phyloP scores from a whole-genome alignment of 2,113 vertebrate genomes.

The Peucedramus taeniatus region DNA sequence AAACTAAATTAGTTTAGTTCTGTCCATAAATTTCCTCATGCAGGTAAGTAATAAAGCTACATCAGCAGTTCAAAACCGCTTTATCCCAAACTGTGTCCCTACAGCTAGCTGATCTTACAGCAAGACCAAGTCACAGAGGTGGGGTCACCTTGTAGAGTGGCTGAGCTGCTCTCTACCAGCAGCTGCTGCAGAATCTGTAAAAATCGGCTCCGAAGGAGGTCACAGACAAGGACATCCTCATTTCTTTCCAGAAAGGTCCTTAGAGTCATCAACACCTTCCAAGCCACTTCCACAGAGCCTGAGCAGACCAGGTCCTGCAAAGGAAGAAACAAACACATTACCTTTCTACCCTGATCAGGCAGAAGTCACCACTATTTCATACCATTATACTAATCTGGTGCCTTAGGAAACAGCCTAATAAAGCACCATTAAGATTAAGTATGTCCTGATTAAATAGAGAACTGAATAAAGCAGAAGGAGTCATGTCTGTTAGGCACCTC shows the following conservation, averaged over 20 bases:
- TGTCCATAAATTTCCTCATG: neutral
- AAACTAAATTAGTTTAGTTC: neutral
- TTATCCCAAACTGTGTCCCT: neutral
- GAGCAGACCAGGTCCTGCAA: conserved; percentile 81
- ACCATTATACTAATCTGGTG: neutral
- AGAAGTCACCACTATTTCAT: neutral
- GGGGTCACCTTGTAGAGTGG: conserved; percentile 63
- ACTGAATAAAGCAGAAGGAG: neutral
- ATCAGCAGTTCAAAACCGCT: neutral
- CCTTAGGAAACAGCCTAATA: conserved; percentile 20
- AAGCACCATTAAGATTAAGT: neutral
- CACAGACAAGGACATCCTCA: conserved; percentile 67
- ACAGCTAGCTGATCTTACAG: neutral
- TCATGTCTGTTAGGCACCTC: neutral
- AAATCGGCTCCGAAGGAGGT: conserved; percentile 77
- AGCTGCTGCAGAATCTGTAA: conserved; percentile 83
- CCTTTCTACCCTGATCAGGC: neutral
- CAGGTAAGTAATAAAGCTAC: neutral
- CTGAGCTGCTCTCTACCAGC: conserved; percentile 66
- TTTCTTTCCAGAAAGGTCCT: conserved; percentile 69
- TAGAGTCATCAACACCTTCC: conserved; percentile 74
- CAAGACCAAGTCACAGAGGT: neutral
- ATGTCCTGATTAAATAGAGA: neutral
- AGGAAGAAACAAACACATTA: neutral
- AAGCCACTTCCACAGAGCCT: conserved; percentile 70